Conservation (phyloP, 30 jellyfish, hydroid and myxozoan species). For the Clytia hemisphaerica region DNA sequence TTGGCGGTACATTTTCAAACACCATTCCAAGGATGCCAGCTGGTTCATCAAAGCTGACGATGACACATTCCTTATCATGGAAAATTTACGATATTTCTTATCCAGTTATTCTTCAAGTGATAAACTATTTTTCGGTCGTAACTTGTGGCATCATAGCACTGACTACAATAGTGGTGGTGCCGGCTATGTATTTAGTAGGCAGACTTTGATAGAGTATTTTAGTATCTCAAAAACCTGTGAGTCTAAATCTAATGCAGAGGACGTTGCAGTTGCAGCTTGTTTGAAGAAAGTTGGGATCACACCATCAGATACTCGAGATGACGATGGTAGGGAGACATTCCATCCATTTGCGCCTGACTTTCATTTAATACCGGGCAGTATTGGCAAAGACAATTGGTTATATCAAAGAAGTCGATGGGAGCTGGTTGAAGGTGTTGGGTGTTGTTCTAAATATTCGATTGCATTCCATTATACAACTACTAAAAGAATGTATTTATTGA, state of each 20-base stretch:
- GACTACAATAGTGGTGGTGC: slow-evolving; percentile 99
- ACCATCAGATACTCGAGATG: slow-evolving; percentile 87
- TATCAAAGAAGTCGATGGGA: slow-evolving; percentile 68
- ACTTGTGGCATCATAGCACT: slow-evolving; percentile 69
- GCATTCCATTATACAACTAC: slow-evolving; percentile 77
- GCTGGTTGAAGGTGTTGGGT: slow-evolving; percentile 65
- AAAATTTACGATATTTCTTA: slow-evolving; percentile 64
- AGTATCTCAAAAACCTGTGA: slow-evolving; percentile 61
- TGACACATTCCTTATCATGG: slow-evolving; percentile 82
- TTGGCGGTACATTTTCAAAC: slow-evolving; percentile 66
- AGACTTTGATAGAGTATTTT: slow-evolving; percentile 45
- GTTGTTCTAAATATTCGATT: slow-evolving; percentile 91
- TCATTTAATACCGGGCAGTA: slow-evolving; percentile 70
- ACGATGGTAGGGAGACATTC: slow-evolving; percentile 68
- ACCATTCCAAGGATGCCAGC: slow-evolving; percentile 80
- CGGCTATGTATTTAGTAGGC: slow-evolving; percentile 85
- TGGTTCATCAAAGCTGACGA: slow-evolving; percentile 99
- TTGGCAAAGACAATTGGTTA: slow-evolving; percentile 72
- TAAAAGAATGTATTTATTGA: slow-evolving; percentile 67
- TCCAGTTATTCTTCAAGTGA: slow-evolving; percentile 47
- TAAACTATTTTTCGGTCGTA: slow-evolving; percentile 87
- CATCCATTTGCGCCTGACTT: slow-evolving; percentile 79
- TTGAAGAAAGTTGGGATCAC: slow-evolving; percentile 37
- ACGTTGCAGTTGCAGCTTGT: slow-evolving; percentile 80
- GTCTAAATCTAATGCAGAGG: slow-evolving; percentile 65